Evolutionary conservation across 2,888 invertebrate genomes (phyloP).

Genomic region (Drosophila macrospina): DNA sequence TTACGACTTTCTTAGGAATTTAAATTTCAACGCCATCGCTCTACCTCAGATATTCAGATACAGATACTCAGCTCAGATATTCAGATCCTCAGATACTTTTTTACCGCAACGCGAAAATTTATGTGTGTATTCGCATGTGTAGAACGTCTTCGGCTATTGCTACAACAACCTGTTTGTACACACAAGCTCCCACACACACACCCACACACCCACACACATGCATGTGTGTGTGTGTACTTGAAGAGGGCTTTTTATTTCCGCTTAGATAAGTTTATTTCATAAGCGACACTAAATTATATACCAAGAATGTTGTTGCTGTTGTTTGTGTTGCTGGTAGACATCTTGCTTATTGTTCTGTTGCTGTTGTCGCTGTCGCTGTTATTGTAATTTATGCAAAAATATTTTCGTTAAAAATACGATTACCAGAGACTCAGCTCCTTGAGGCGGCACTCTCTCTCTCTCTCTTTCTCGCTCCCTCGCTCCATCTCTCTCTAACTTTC

Average conservation of each 20-base stretch:
- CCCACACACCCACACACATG: not conserved
- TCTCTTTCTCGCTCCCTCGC: conserved; percentile 8
- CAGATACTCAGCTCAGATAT: conserved; percentile 45
- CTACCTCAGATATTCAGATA: conserved; percentile 61
- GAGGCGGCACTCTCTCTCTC: conserved; percentile 20
- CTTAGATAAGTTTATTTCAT: conserved; percentile 82
- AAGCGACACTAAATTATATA: conserved; percentile 82
- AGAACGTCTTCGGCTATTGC: conserved; percentile 32
- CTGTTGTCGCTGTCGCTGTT: conserved; percentile 60
- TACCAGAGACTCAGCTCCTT: conserved; percentile 51
- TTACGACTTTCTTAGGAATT: conserved; percentile 78
- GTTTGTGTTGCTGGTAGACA: conserved; percentile 68
- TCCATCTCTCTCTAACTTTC: conserved; percentile 1
- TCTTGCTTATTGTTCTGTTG: conserved; percentile 72
- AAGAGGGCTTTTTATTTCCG: conserved; percentile 71
- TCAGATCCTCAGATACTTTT: conserved; percentile 54
- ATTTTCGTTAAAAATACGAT: conserved; percentile 75
- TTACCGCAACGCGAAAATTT: conserved; percentile 58
- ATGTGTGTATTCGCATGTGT: conserved; percentile 59
- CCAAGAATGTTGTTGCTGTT: conserved; percentile 66
- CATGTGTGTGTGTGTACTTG: conserved; percentile 5
- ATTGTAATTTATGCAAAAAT: conserved; percentile 81
- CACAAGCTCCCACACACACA: conserved; percentile 32
- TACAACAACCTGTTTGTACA: conserved; percentile 69
- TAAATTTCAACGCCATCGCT: conserved; percentile 75